Conservation (phyloP, 1,140 invertebrate genomes). For the Neoseiulus cucumeris region DNA sequence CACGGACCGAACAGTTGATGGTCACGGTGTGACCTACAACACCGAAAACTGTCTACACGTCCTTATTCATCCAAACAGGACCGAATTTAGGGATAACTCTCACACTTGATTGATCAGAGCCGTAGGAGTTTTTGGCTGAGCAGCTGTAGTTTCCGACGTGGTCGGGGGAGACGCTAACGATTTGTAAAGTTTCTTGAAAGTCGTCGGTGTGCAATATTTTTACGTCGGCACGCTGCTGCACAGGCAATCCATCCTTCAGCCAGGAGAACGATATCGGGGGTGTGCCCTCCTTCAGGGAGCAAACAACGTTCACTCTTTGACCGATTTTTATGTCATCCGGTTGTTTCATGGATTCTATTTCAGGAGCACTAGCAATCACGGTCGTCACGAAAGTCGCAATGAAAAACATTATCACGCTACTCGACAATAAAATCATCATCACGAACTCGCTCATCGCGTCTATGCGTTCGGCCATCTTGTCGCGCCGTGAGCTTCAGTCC, state of each 20-base stretch:
- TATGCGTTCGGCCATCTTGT: background rate
- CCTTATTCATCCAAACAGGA: background rate
- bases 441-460: background rate
- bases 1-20: slow-evolving; percentile 15
- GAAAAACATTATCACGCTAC: too few species aligned
- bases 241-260: slow-evolving; percentile 35
- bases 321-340: slow-evolving; percentile 1
- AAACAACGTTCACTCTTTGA: slow-evolving; percentile 25
- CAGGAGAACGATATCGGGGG: slow-evolving; percentile 33
- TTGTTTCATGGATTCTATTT: background rate
- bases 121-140: slow-evolving; percentile 18
- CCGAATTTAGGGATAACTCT: too few species aligned
- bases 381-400: background rate
- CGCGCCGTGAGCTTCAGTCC: background rate
- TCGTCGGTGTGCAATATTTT: slow-evolving; percentile 17
- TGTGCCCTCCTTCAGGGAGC: slow-evolving; percentile 27
- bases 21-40: background rate
- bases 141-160: slow-evolving; percentile 21
- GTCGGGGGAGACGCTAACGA: slow-evolving; percentile 21
- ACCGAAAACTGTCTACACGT: background rate
- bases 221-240: slow-evolving; percentile 27
- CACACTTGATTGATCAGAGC: slow-evolving; percentile 14
- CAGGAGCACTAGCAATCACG: background rate
- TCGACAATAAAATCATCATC: background rate
- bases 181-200: slow-evolving; percentile 14